Base-by-base conservation (phyloP, 92 coral and sea anemone species). In the Bergia puertoricense region DNA sequence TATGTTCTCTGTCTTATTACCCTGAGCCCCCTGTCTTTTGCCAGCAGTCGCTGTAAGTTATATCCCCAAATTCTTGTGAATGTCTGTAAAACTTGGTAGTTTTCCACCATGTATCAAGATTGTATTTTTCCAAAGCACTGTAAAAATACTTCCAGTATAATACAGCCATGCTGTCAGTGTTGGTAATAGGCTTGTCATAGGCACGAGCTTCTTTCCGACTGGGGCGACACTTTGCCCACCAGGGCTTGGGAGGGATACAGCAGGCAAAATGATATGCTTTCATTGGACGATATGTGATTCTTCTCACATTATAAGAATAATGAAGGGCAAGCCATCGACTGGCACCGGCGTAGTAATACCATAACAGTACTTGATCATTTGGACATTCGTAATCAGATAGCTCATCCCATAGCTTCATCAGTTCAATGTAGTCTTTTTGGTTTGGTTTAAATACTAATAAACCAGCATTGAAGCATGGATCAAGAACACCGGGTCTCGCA, bases 401-500 rank as follows among this genome's bases (percentile, higher is more conserved):
- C 40, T 89, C 76, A 85, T 57, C 2, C 97, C 95, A 94, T 1
- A 91, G 80, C 15, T 88, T 79, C 92, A 93, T 83, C 22, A 93
- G 89, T 59, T 76, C 92, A n/a, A 77, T 43, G 41, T 91, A 81
- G 16, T 88, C 76, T 8, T 66, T 74, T 71, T 13, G 9, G 18
- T 90, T 88, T 57, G 95, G 96, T 88, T 91, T 89, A 78, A 96
- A 96, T 44, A 96, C 98, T 39, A 95, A 75, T 9, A 96, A 85
- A 8, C 97, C 98, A 18, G 98, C 98, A 91, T 96, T 96, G 73
- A 96, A 96, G 76, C 97, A 94, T 15, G 98, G 98, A 85, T 96
- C 97, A 45, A 96, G 76, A 8, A 96, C 89, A 1, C 98, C 98
- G 39, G 98, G 98, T 76, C 98, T 88, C 16, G 93, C 88, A 48